phyloP scores from a whole-genome alignment of 2,113 vertebrate species.

The Thalassarche chlororhynchos region DNA sequence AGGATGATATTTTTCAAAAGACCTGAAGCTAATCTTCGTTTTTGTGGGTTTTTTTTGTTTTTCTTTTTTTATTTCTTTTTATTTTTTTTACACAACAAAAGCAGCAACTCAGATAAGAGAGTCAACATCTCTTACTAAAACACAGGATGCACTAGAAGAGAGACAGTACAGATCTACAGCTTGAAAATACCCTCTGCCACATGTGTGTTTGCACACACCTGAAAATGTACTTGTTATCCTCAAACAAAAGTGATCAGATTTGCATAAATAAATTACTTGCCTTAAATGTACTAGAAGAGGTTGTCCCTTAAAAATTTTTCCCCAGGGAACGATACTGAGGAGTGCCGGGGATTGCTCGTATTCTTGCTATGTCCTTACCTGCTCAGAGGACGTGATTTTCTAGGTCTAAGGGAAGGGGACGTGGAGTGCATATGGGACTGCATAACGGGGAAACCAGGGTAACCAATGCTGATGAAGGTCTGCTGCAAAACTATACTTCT shows the following conservation, averaged over 20 bases:
- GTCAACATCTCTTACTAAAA: not conserved
- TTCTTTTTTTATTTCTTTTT: not conserved
- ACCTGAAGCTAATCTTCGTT: conserved; percentile 67
- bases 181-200: not conserved
- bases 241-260: not conserved
- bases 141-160: not conserved
- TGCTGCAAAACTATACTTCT: not conserved
- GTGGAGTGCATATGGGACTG: not conserved
- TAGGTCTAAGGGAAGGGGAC: not conserved
- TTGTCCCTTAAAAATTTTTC: not conserved
- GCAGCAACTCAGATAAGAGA: conserved; percentile 38
- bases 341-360: not conserved
- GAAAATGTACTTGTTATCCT: not conserved
- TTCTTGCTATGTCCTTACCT: not conserved
- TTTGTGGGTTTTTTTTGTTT: not conserved
- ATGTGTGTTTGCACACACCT: accelerated
- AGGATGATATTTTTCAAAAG: conserved; percentile 69
- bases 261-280: not conserved
- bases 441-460: not conserved
- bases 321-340: not conserved
- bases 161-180: not conserved
- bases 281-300: not conserved
- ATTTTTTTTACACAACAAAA: conserved; percentile 44
- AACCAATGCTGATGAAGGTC: not conserved
- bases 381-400: not conserved